phyloP scores from a whole-genome alignment of 2,113 vertebrate species.

The Ellobius talpinus region DNA sequence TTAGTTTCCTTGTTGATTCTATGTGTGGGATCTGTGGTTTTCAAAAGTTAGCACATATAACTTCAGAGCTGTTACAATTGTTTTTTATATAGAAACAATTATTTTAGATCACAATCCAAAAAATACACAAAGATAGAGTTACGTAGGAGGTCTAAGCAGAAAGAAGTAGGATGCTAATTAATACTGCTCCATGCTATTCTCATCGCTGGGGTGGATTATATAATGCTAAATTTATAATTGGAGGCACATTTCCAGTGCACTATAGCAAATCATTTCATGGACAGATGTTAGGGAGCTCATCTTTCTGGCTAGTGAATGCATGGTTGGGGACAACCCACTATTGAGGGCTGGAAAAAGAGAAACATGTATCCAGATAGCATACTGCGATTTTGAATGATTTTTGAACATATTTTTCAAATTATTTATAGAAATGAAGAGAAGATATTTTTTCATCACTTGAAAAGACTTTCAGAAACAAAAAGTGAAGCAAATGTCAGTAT shows the following conservation, averaged over 20 bases:
- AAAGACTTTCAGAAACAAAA: conserved; percentile 26
- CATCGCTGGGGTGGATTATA: conserved; percentile 50
- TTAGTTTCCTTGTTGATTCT: conserved; percentile 40
- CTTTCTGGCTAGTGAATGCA: background rate
- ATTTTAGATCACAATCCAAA: conserved; percentile 68
- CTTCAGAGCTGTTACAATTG: conserved; percentile 74
- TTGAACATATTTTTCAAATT: background rate
- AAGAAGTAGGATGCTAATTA: conserved; percentile 66
- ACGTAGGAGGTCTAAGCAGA: conserved; percentile 64
- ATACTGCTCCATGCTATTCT: conserved; percentile 31
- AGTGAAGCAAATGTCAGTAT: conserved; percentile 26
- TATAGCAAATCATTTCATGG: conserved; percentile 3
- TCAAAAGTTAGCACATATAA: conserved; percentile 30
- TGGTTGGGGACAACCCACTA: background rate
- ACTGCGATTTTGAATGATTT: conserved; percentile 7
- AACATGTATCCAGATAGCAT: background rate
- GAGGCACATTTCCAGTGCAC: background rate
- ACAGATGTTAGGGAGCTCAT: background rate
- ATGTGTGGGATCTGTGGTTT: conserved; percentile 29
- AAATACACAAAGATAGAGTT: conserved; percentile 66
- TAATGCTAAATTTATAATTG: conserved; percentile 45
- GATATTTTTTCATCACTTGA: conserved; percentile 42
- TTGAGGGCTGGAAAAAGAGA: background rate
- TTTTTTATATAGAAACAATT: conserved; percentile 72
- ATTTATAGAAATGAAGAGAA: conserved; percentile 44